Conservation (phyloP, 1,140 invertebrate species). For the Neodiprion fabricii region DNA sequence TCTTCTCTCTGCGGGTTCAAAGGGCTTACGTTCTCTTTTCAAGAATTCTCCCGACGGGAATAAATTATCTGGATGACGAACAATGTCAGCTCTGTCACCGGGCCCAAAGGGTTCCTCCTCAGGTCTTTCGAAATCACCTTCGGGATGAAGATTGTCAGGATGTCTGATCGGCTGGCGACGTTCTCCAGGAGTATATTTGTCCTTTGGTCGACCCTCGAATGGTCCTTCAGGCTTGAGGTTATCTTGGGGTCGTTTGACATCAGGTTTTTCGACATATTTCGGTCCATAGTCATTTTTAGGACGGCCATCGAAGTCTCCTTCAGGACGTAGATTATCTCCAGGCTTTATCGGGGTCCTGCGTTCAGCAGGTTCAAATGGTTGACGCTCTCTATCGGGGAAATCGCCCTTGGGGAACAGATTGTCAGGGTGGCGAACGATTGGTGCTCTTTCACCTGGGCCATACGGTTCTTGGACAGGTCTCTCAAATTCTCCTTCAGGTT, state of each 20-base stretch:
- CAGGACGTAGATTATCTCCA: constrained; percentile 61
- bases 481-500: constrained; percentile 57
- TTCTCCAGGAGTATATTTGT: constrained; percentile 50
- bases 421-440: constrained; percentile 48
- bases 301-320: constrained; percentile 58
- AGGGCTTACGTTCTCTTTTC: constrained; percentile 44
- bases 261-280: constrained; percentile 63
- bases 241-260: constrained; percentile 62
- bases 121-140: constrained; percentile 67
- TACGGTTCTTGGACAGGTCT: constrained; percentile 35
- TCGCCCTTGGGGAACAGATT: constrained; percentile 53
- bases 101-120: constrained; percentile 54
- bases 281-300: constrained; percentile 43
- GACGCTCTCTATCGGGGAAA: constrained; percentile 42
- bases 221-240: constrained; percentile 65
- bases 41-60: constrained; percentile 66
- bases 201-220: constrained; percentile 18
- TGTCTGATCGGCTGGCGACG: constrained; percentile 65
- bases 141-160: constrained; percentile 70
- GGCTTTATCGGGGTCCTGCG: constrained; percentile 41
- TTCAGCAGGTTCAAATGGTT: constrained; percentile 31
- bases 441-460: constrained; percentile 49
- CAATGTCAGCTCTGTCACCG: constrained; percentile 55
- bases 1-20: constrained; percentile 34
- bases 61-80: constrained; percentile 64